phyloP scores from a whole-genome alignment of 2,888 invertebrate genomes.

The Morpho achilles region DNA sequence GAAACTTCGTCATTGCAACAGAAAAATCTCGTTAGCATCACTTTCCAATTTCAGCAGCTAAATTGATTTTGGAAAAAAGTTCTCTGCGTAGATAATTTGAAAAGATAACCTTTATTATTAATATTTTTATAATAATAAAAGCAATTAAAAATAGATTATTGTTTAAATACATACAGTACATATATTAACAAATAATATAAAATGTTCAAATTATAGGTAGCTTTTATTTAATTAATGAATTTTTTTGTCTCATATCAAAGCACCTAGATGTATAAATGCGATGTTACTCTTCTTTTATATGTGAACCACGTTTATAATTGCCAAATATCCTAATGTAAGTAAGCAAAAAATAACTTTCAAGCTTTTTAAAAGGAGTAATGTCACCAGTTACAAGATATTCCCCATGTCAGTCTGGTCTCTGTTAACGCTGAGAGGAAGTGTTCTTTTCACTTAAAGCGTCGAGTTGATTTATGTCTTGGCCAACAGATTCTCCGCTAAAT shows the following conservation, averaged over 20 bases:
- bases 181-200: too few species aligned
- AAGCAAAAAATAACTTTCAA: too few species aligned
- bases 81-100: not conserved
- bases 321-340: too few species aligned
- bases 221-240: not conserved
- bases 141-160: too few species aligned
- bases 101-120: slow-evolving; percentile 2
- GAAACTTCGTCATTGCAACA: slow-evolving; percentile 27
- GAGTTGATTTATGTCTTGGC: slow-evolving; percentile 10
- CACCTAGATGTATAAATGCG: too few species aligned
- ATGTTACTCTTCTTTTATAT: too few species aligned
- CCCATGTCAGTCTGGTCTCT: slow-evolving; percentile 2
- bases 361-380: too few species aligned
- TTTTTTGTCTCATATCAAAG: too few species aligned
- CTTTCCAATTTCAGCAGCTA: slow-evolving; percentile 24
- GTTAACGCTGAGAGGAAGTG: slow-evolving; percentile 12
- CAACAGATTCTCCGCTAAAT: slow-evolving; percentile 3
- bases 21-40: slow-evolving; percentile 31
- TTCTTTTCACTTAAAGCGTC: slow-evolving; percentile 12
- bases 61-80: slow-evolving; percentile 18
- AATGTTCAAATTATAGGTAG: not conserved
- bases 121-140: not conserved
- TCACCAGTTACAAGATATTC: slow-evolving; percentile 1
- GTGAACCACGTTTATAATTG: too few species aligned
- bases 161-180: too few species aligned